A percentile compares a stretch with the other conserved stretches of the same genome.
Evolutionary conservation across 2,113 vertebrate species (phyloP).

Genomic region (Pterophyllum scalare): DNA sequence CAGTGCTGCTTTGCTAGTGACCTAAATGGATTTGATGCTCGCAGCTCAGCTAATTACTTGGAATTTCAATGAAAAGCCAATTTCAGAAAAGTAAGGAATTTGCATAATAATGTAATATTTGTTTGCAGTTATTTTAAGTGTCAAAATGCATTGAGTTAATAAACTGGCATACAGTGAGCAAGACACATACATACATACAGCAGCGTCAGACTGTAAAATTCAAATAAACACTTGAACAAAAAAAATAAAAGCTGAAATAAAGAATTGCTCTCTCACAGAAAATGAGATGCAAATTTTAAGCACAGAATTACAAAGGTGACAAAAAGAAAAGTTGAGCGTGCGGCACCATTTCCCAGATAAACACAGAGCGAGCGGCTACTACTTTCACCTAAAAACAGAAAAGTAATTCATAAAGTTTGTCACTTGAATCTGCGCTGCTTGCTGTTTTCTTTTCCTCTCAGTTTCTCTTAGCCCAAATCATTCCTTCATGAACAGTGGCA

Average conservation of each 20-base stretch:
- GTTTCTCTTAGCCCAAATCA: conserved; percentile 32
- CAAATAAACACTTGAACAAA: not conserved
- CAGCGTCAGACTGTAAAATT: not conserved
- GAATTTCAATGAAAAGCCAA: not conserved
- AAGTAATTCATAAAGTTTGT: conserved; percentile 41
- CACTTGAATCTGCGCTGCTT: conserved; percentile 44
- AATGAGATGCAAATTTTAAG: not conserved
- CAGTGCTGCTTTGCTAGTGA: not conserved
- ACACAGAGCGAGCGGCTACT: not conserved
- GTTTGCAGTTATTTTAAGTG: not conserved
- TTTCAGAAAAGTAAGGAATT: not conserved
- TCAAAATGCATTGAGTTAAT: not conserved
- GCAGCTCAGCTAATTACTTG: not conserved
- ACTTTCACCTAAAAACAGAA: conserved; percentile 15
- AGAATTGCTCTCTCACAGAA: not conserved
- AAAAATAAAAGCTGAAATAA: not conserved
- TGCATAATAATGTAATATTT: not conserved
- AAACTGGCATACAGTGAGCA: not conserved
- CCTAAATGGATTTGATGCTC: not conserved
- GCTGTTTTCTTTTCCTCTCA: conserved; percentile 38
- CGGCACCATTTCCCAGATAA: conserved; percentile 1
- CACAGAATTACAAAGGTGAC: not conserved
- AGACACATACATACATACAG: not conserved
- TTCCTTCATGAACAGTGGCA: conserved; percentile 70
- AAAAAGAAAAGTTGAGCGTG: not conserved